phyloP scores from a whole-genome alignment of 2,888 invertebrate species.

The Caenorhabditis macrosperma region DNA sequence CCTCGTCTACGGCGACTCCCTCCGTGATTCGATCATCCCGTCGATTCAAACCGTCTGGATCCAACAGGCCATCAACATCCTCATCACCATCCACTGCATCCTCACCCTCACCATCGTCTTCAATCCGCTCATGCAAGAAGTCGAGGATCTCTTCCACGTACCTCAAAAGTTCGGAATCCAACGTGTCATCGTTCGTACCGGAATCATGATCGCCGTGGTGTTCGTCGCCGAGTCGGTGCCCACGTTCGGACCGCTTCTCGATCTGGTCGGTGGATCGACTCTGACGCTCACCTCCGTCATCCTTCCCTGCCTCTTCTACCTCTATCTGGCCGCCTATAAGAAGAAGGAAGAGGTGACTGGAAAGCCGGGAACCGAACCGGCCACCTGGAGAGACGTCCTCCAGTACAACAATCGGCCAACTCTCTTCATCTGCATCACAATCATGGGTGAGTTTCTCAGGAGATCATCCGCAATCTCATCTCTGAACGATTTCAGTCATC shows the following conservation, averaged over 20 bases:
- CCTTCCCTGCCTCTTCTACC: slow-evolving; percentile 76
- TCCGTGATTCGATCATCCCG: slow-evolving; percentile 74
- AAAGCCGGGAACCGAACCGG: slow-evolving; percentile 47
- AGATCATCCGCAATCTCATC: neutral
- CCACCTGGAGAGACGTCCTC: slow-evolving; percentile 54
- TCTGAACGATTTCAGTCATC: slow-evolving; percentile 66
- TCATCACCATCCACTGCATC: slow-evolving; percentile 78
- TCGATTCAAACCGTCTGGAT: slow-evolving; percentile 72
- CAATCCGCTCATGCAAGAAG: slow-evolving; percentile 78
- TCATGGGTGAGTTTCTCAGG: slow-evolving; percentile 59
- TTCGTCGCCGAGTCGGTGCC: slow-evolving; percentile 78
- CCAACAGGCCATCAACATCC: slow-evolving; percentile 75
- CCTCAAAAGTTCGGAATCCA: slow-evolving; percentile 73
- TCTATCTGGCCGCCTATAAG: slow-evolving; percentile 69
- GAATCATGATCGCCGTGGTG: slow-evolving; percentile 73
- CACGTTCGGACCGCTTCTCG: slow-evolving; percentile 76
- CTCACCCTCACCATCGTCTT: slow-evolving; percentile 77
- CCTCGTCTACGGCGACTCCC: slow-evolving; percentile 72
- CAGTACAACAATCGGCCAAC: slow-evolving; percentile 54
- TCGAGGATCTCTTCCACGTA: slow-evolving; percentile 75
- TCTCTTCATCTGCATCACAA: slow-evolving; percentile 58
- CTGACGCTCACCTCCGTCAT: slow-evolving; percentile 76
- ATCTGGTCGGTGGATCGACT: slow-evolving; percentile 75
- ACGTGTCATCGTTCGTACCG: slow-evolving; percentile 70
- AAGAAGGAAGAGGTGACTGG: slow-evolving; percentile 61